These are phyloP conservation scores for Sparus aurata DNA, from an alignment of 2,797 vertebrate genomes.

Conservation along the genomic window DNA sequence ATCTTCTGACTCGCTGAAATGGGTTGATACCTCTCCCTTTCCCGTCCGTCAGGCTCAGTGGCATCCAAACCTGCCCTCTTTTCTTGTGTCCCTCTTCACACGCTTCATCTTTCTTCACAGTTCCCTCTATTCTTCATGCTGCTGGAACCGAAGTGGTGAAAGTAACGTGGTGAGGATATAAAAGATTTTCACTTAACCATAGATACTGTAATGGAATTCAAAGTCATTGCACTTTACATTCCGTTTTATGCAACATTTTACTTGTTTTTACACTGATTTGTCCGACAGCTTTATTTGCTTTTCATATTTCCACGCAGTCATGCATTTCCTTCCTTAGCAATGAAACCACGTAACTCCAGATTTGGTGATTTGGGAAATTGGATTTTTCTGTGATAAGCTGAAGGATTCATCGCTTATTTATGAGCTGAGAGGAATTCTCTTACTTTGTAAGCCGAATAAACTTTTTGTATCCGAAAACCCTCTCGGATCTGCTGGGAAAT, in stretches of 20 bases:
- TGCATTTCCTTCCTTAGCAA: background rate
- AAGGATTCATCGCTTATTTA: background rate
- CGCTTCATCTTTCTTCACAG: conserved; percentile 5
- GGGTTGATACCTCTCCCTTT: conserved; percentile 25
- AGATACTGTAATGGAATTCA: background rate
- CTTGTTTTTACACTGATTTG: background rate
- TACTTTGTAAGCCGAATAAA: background rate
- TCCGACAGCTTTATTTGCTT: background rate
- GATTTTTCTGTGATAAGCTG: background rate
- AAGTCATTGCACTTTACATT: too few species aligned
- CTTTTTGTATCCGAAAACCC: too few species aligned
- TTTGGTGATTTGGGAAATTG: background rate
- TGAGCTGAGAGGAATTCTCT: background rate
- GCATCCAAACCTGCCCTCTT: conserved; percentile 27
- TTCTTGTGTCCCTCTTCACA: conserved; percentile 19
- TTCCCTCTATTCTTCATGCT: conserved; percentile 24
- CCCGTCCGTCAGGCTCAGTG: conserved; percentile 50
- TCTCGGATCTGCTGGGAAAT: background rate
- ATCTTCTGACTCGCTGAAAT: conserved; percentile 56
- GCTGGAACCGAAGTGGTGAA: conserved; percentile 14
- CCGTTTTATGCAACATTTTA: background rate
- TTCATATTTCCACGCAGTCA: background rate
- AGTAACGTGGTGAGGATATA: conserved; percentile 20
- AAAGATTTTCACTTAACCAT: conserved; percentile 28
- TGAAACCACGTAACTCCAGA: background rate